phyloP scores from a whole-genome alignment of 2,888 invertebrate species.

The Uloborus plumipes region DNA sequence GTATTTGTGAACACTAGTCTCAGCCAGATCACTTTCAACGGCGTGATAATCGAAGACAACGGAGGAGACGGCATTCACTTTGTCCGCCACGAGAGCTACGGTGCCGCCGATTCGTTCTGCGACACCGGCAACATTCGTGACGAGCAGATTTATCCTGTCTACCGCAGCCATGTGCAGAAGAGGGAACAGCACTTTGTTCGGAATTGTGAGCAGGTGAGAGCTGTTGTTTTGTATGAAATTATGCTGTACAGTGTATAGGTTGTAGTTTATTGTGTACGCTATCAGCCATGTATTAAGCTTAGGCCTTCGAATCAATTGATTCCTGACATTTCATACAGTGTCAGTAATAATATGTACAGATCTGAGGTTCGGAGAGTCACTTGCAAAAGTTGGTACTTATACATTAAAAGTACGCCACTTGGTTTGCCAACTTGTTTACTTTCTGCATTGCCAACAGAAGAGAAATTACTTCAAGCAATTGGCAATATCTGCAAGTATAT shows the following conservation, averaged over 20 bases:
- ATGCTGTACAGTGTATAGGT: not conserved
- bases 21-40: slow-evolving; percentile 83
- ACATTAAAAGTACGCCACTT: no score
- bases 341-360: no score
- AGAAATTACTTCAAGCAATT: no score
- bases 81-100: slow-evolving; percentile 81
- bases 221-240: slow-evolving; percentile 1
- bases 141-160: slow-evolving; percentile 89
- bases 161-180: slow-evolving; percentile 85
- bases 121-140: slow-evolving; percentile 82
- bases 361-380: no score
- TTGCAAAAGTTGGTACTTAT: no score
- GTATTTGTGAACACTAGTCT: slow-evolving; percentile 90
- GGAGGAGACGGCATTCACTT: slow-evolving; percentile 92
- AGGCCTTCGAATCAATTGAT: no score
- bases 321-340: no score
- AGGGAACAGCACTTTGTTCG: slow-evolving; percentile 80
- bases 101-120: slow-evolving; percentile 79
- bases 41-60: slow-evolving; percentile 85
- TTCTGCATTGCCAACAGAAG: no score
- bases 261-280: no score
- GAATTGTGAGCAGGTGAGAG: slow-evolving; percentile 79
- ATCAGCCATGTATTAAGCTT: no score
- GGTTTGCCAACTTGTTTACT: no score
- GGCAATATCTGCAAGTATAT: no score